These are phyloP conservation scores for Erpobdella octoculata DNA, from an alignment of 2,888 invertebrate species.

Conservation along the genomic window DNA sequence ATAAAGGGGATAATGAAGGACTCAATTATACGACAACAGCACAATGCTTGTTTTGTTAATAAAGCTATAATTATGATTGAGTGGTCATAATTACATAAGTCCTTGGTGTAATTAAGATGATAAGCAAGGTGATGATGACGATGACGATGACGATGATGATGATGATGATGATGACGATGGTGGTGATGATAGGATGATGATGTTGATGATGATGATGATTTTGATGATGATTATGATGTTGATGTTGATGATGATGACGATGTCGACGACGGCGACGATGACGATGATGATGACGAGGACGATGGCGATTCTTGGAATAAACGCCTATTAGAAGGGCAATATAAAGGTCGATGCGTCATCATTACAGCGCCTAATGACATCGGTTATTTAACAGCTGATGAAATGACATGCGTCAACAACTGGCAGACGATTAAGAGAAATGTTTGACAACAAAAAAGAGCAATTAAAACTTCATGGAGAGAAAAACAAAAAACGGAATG, in stretches of 20 bases:
- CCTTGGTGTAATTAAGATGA: neutral
- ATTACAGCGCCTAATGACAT: too few species aligned
- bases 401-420: too few species aligned
- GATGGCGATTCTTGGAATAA: neutral
- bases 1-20: neutral
- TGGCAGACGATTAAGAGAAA: too few species aligned
- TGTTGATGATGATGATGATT: conserved; percentile 41
- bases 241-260: neutral
- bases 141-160: neutral
- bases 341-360: too few species aligned
- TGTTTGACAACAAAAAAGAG: too few species aligned
- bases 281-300: neutral
- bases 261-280: neutral
- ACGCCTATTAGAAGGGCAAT: too few species aligned
- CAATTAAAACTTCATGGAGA: neutral
- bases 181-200: neutral
- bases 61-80: too few species aligned
- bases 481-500: neutral
- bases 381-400: too few species aligned
- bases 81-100: neutral
- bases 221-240: neutral
- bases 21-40: neutral
- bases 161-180: conserved; percentile 2
- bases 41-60: neutral
- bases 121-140: neutral